phyloP scores from a whole-genome alignment of 2,888 invertebrate species.

The Therioaphis trifolii region DNA sequence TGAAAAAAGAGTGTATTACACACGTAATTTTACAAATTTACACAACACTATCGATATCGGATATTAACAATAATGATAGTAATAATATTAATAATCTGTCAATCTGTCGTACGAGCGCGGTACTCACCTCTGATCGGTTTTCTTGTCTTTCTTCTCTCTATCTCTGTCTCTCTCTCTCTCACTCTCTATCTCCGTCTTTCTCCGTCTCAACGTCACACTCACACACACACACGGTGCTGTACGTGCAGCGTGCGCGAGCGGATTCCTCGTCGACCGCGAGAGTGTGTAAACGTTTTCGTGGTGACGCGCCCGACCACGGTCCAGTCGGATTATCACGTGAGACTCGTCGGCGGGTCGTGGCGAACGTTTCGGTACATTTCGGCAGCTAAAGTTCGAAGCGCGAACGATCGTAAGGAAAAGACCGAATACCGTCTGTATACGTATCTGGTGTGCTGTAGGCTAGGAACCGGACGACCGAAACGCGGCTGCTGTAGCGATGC shows the following conservation, averaged over 20 bases:
- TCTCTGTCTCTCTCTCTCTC: too few species aligned
- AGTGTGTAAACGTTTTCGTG: background rate
- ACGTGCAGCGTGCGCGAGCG: background rate
- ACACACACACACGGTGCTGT: too few species aligned
- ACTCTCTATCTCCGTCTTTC: background rate
- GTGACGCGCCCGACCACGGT: background rate
- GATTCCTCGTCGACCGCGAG: background rate
- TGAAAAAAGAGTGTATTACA: background rate
- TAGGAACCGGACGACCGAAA: background rate
- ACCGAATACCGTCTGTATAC: background rate
- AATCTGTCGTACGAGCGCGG: too few species aligned
- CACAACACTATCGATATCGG: too few species aligned
- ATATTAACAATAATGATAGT: background rate
- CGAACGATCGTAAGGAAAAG: background rate
- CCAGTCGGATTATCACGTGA: background rate
- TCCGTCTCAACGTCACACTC: too few species aligned
- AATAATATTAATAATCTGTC: too few species aligned
- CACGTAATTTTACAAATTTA: background rate
- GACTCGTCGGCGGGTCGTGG: background rate
- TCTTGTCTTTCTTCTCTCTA: slow-evolving; percentile 12
- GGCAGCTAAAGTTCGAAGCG: background rate
- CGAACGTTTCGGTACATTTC: slow-evolving; percentile 1
- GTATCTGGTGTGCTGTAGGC: background rate
- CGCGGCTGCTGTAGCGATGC: background rate
- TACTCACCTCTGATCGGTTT: slow-evolving; percentile 8